Base-by-base conservation (phyloP, 2,797 vertebrate genomes). In the Acipenser transmontanus region DNA sequence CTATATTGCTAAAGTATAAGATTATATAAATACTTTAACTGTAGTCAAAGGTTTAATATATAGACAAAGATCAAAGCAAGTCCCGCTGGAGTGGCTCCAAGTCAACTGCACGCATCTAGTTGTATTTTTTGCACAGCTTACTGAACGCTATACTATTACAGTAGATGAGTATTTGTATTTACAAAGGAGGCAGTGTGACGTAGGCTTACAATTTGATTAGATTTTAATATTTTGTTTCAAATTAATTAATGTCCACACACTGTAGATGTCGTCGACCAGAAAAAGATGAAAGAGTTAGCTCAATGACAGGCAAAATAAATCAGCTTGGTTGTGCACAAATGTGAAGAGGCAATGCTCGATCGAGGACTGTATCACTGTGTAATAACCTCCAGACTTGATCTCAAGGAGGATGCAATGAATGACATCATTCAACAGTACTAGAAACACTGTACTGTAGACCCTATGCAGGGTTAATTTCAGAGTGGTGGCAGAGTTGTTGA, bases 401-500 rank as follows among this genome's bases (percentile, higher is more conserved):
- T 71, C 70, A 70, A 60, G 61, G 66, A 66, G 49, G 57, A 59
- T 65, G 66, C 66, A 65, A 68, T 62, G 59, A 74, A 72, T 73
- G 59, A 76, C 67, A 72, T 75, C 59, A 73, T 71, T 70, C 66
- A 34, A 59, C 66, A 62, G 56, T 61, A 71, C 10, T 69, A 59
- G 69, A 52, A 62, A 67, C 2, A 34, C 34, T 34, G 34, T 34
- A 34, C 34, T 34, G 34, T 34, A 34, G 34, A 34, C 34, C 34
- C 34, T 3, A 34, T 34, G 34, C 34, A 34, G 2, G 34, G 34
- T 34, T 34, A 34, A 34, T 34, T 34, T 34, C 34, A 34, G 34
- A 34, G 34, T 34, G 4, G 34, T 34, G 34, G 34, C 34, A 34
- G 34, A 34, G 34, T 34, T 34, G 34, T 34, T 34, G 34, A 34